A percentile compares a stretch with the other conserved stretches of the same genome.
Evolutionary conservation across 2,113 vertebrate species (phyloP).

Genomic region (Phoxinus phoxinus): DNA sequence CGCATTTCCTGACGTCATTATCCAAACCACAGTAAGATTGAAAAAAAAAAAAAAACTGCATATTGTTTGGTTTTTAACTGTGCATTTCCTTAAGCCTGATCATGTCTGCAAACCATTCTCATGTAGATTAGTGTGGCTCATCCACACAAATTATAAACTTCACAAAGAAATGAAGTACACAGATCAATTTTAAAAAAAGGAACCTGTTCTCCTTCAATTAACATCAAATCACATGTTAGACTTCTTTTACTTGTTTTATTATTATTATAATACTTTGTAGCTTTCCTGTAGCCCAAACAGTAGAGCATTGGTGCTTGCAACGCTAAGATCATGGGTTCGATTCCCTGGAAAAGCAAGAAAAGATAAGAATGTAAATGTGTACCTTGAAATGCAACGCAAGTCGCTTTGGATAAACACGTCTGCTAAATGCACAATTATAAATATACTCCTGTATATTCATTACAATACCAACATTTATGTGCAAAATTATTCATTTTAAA

Average conservation of each 20-base stretch:
- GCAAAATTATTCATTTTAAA: background rate
- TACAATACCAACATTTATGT: background rate
- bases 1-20: background rate
- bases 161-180: background rate
- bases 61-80: background rate
- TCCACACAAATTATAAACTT: background rate
- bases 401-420: no score
- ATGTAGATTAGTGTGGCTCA: background rate
- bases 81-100: background rate
- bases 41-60: background rate
- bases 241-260: background rate
- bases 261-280: no score
- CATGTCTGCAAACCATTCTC: background rate
- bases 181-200: background rate
- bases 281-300: no score
- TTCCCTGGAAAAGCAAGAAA: no score
- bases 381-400: no score
- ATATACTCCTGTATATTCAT: background rate
- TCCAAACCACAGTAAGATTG: background rate
- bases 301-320: no score
- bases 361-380: no score
- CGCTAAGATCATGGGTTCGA: no score
- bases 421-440: no score
- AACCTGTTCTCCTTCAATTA: background rate
- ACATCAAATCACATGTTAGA: background rate